phyloP scores from a whole-genome alignment of 2,113 vertebrate species.

The Chionomys nivalis region DNA sequence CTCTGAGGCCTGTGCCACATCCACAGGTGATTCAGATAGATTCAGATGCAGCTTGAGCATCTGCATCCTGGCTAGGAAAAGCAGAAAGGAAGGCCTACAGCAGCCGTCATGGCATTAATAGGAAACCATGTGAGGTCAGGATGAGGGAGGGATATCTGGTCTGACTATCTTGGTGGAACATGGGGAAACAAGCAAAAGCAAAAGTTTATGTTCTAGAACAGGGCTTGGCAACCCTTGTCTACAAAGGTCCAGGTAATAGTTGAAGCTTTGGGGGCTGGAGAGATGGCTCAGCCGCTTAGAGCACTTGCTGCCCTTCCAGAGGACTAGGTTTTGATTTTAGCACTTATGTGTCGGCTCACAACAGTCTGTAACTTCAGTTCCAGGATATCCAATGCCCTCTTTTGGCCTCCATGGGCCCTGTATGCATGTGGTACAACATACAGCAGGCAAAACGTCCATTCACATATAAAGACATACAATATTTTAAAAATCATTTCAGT shows the following conservation, averaged over 20 bases:
- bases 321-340: background rate
- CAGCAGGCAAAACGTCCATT: background rate
- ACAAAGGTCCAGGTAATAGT: background rate
- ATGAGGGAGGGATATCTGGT: too few relatives aligned
- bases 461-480: background rate
- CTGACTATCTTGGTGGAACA: background rate
- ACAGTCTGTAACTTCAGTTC: background rate
- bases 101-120: background rate
- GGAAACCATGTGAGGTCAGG: background rate
- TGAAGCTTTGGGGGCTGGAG: background rate
- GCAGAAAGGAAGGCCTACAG: background rate
- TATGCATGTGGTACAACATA: background rate
- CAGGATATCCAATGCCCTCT: background rate
- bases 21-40: background rate
- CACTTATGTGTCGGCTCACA: background rate
- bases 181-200: background rate
- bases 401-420: background rate
- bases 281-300: background rate
- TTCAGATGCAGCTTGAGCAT: background rate
- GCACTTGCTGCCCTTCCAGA: background rate
- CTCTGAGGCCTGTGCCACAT: too few relatives aligned
- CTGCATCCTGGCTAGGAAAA: background rate
- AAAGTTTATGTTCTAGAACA: background rate
- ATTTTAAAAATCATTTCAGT: background rate
- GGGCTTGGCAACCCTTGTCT: background rate